Evolutionary conservation across 2,113 vertebrate species (phyloP), one percentile per base, ranked within the genome.

Genomic region (Scomber japonicus): DNA sequence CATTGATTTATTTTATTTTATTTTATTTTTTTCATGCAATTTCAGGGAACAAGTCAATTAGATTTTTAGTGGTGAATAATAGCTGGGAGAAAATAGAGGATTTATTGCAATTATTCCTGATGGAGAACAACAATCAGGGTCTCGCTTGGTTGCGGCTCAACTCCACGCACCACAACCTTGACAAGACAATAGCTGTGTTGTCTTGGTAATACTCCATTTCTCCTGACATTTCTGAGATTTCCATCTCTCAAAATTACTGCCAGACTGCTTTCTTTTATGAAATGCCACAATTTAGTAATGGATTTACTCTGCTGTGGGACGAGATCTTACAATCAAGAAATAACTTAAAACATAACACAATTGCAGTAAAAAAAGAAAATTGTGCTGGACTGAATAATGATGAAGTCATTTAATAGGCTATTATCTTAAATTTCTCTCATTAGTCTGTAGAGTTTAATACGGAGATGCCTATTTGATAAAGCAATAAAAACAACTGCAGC

Each of bases 171-270:
- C 13, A 57, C 66, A 76, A 77, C 80, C 83, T 83, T 88, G 88
- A 86, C 78, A 48, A 86, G 80, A 87, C 72, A 83, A 88, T 80
- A 60, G 75, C 66, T 17, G 44, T 30, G 91, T 92, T 91, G 89
- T 86, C 89, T 91, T 90, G 86, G 89, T 72, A 76, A 92, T 86
- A 35, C 53, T 68, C 24, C 67, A 65, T 85, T 90, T 85, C 79
- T 84, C 76, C 54, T 87, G 89, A 88, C 89, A 89, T 91, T 89
- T 90, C 51, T 57, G 16, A 86, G 71, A 69, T 77, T 76, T 85
- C 70, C 77, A 88, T 86, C 84, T 77, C 67, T 83, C 46, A 72
- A 67, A 83, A 82, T 88, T 85, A 85, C 78, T 48, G 59, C 46
- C 56, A 50, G 54, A 48, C 35, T 75, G 68, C 81, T 82, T 85